phyloP scores from a whole-genome alignment of 2,113 vertebrate species.

The Ancistrus triradiatus region DNA sequence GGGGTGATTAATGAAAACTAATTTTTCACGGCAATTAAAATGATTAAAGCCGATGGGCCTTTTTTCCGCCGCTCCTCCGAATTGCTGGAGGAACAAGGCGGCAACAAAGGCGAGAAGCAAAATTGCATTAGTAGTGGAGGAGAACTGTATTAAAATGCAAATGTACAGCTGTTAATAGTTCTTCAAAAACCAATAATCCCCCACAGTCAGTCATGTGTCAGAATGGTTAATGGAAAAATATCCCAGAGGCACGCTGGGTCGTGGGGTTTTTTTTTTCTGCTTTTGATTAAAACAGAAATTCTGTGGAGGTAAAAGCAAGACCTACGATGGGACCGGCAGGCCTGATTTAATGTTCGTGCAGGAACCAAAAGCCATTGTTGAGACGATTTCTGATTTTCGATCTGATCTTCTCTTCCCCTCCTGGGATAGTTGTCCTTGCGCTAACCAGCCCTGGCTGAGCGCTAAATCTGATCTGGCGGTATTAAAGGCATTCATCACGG shows the following conservation, averaged over 20 bases:
- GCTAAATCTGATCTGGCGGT: constrained; percentile 49
- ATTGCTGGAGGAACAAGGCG: constrained; percentile 83
- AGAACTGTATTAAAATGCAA: constrained; percentile 99
- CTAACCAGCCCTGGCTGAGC: constrained; percentile 36
- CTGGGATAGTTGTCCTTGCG: constrained; percentile 35
- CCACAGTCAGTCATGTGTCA: constrained; percentile 98
- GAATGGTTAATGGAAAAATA: constrained; percentile 99
- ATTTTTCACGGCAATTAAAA: constrained; percentile 73
- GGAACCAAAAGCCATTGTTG: constrained; percentile 54
- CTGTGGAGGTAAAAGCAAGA: constrained; percentile 70
- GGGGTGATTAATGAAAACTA: constrained; percentile 68
- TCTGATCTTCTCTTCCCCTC: constrained; percentile 21
- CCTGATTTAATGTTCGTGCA: constrained; percentile 53
- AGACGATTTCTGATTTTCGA: constrained; percentile 47
- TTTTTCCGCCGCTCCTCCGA: constrained; percentile 65
- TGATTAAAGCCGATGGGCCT: constrained; percentile 66
- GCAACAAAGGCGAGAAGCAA: constrained; percentile 90
- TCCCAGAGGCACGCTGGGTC: constrained; percentile 89
- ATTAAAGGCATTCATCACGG: constrained; percentile 47
- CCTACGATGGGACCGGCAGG: constrained; percentile 62
- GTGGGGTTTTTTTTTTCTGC: constrained; percentile 86
- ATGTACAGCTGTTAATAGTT: constrained; percentile 99
- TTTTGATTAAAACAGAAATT: constrained; percentile 97
- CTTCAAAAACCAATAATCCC: constrained; percentile 99
- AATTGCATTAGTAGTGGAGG: constrained; percentile 93